These are phyloP conservation scores for Limonius californicus DNA, from an alignment of 1,140 invertebrate species.

Conservation along the genomic window DNA sequence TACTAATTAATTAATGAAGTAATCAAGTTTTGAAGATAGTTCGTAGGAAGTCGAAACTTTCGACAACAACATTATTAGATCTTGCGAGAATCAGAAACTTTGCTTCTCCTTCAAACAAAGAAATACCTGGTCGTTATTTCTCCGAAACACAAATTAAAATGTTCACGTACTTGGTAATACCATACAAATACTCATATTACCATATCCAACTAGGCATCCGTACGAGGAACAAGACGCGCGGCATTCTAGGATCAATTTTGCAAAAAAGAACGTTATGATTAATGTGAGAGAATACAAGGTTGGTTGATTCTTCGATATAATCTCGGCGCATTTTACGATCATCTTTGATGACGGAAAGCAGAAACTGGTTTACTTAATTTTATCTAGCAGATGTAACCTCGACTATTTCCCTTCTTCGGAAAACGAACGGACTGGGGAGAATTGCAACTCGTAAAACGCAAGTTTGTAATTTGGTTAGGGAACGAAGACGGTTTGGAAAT, in stretches of 20 bases:
- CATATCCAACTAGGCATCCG: too few species aligned
- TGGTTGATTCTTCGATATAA: background rate
- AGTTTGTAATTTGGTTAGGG: slow-evolving; percentile 9
- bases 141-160: too few species aligned
- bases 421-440: background rate
- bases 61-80: too few species aligned
- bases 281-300: background rate
- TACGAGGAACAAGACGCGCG: too few species aligned
- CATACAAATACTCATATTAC: too few species aligned
- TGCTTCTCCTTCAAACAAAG: too few species aligned
- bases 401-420: background rate
- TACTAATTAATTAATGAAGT: too few species aligned
- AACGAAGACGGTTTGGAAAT: slow-evolving; percentile 8
- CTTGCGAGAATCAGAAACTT: too few species aligned
- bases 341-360: slow-evolving; percentile 3
- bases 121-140: too few species aligned
- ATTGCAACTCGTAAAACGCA: slow-evolving; percentile 12
- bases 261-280: background rate
- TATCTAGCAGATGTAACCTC: slow-evolving; percentile 11
- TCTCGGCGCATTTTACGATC: background rate
- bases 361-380: slow-evolving; percentile 13
- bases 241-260: background rate
- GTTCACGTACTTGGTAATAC: too few species aligned
- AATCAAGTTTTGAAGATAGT: too few species aligned
- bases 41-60: too few species aligned